Conservation (phyloP, 2,113 vertebrate genomes). For the Orientallactaga bullata region DNA sequence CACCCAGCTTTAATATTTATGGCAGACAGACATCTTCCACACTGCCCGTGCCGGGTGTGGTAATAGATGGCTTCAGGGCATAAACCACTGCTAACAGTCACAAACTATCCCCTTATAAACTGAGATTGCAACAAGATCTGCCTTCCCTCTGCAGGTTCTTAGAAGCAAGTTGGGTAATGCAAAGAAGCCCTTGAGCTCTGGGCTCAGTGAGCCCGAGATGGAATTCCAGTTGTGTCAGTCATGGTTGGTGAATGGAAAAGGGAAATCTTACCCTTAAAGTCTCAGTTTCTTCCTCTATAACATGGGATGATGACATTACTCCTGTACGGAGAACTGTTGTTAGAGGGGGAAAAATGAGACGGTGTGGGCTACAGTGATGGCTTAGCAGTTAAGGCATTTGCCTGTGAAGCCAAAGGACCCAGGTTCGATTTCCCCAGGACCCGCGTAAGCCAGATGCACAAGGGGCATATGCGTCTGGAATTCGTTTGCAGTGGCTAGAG, state of each 20-base stretch:
- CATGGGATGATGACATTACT: background rate
- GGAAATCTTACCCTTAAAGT: background rate
- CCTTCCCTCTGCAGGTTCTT: background rate
- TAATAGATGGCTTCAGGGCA: background rate
- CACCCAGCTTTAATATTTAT: background rate
- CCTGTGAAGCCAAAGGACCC: too few species aligned
- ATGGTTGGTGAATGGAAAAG: background rate
- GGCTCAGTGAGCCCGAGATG: background rate
- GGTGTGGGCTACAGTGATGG: too few species aligned
- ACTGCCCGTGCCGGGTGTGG: background rate
- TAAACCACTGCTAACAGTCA: background rate
- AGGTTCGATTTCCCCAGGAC: too few species aligned
- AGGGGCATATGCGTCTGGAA: too few species aligned
- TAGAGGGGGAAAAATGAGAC: too few species aligned
- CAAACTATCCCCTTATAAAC: background rate
- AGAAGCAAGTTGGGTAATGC: fast-evolving
- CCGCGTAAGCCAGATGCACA: too few species aligned
- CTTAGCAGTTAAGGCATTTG: too few species aligned
- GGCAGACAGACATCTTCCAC: background rate
- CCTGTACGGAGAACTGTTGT: too few species aligned
- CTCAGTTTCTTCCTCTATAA: background rate
- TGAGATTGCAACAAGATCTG: background rate
- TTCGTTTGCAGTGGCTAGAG: too few species aligned
- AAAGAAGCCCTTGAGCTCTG: background rate
- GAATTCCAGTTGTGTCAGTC: background rate